These are phyloP conservation scores for Euura saliciscinereae DNA, from an alignment of 1,140 invertebrate species.

Conservation along the genomic window DNA sequence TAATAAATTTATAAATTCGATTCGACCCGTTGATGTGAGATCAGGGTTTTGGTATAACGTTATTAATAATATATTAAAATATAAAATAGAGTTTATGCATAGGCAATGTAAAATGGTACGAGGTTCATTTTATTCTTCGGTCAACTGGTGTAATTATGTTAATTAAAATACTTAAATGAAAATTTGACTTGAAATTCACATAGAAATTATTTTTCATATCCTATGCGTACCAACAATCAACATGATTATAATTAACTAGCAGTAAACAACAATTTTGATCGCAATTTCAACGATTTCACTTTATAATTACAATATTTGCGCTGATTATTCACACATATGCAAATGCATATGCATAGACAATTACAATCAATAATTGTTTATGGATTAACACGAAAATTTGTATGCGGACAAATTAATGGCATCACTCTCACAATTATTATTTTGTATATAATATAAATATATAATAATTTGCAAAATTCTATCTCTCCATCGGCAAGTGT, in stretches of 20 bases:
- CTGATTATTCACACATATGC: neutral
- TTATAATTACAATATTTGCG: neutral
- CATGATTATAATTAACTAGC: neutral
- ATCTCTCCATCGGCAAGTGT: neutral
- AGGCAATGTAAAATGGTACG: too few species aligned
- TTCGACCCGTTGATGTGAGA: too few species aligned
- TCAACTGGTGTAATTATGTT: too few species aligned
- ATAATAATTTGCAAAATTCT: too few species aligned
- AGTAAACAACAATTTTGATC: neutral
- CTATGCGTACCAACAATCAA: neutral
- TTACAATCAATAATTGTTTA: neutral
- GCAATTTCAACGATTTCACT: neutral
- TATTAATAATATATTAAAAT: too few species aligned
- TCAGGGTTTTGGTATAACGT: too few species aligned
- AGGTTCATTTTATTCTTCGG: too few species aligned
- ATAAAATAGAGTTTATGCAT: too few species aligned
- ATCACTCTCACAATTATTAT: neutral
- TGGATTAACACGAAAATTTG: neutral
- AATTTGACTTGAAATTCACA: constrained; percentile 11
- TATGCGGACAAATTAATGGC: neutral
- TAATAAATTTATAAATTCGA: too few species aligned
- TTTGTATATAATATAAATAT: neutral
- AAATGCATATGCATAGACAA: neutral
- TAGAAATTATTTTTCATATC: neutral
- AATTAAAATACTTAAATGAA: too few species aligned